A percentile compares a stretch with the other conserved stretches of the same genome.
phyloP scores from a whole-genome alignment of 2,113 vertebrate species.

The Leptocoma aspasia region DNA sequence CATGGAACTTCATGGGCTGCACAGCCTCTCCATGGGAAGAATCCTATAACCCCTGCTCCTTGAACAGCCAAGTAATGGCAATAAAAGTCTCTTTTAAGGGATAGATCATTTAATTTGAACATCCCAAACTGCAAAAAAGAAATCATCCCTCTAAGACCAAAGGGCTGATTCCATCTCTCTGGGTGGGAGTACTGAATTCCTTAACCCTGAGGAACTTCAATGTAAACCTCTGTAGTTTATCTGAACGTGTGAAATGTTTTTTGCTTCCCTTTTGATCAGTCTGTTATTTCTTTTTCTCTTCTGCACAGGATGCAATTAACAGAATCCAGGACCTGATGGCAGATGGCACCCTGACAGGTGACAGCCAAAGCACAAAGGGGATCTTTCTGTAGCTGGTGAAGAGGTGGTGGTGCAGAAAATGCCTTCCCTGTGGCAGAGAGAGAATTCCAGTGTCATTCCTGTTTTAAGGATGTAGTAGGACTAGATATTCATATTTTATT shows the following conservation, averaged over 20 bases:
- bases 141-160: background rate
- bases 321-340: conserved; percentile 91
- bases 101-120: background rate
- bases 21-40: background rate
- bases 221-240: background rate
- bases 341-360: conserved; percentile 91
- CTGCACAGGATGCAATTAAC: conserved; percentile 84
- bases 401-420: background rate
- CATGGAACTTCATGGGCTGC: background rate
- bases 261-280: background rate
- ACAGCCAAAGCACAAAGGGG: background rate
- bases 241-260: background rate
- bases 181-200: background rate
- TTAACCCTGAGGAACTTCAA: background rate
- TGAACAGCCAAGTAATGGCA: background rate
- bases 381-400: background rate
- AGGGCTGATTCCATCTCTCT: background rate
- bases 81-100: background rate
- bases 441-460: background rate
- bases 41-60: background rate
- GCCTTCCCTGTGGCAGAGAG: background rate
- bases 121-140: background rate
- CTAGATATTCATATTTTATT: background rate
- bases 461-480: background rate
- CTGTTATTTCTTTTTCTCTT: background rate